Evolutionary conservation across 2,797 vertebrate species (phyloP), one percentile per base, ranked within the genome.

Genomic region (Microchirus variegatus): DNA sequence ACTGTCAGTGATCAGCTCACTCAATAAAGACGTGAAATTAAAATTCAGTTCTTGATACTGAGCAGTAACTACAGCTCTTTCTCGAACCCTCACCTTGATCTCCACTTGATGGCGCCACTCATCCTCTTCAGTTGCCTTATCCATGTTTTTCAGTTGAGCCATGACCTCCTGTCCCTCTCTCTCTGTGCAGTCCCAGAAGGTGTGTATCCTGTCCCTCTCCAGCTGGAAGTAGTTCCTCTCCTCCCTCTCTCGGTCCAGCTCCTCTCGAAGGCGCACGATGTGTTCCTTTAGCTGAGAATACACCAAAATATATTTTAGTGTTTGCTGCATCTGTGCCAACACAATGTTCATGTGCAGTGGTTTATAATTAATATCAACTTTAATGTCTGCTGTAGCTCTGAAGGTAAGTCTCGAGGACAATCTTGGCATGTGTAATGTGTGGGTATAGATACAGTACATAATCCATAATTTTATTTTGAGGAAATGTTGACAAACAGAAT

Each of bases 141-240:
- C 94, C 63, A 91, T 87, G 79, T 90, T 94, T 46, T 94, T 90
- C 38, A 93, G 84, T 50, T 97, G 93, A 0, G 94, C 93, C 44
- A 88, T 93, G 74, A 83, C 93, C 80, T 96, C 94, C 46, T 95
- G 92, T 54, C 96, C 87, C 70, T 96, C 89, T 73, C 74, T 78
- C 1, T 93, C 81, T 0, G 94, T 94, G 78, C 95, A 89, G 45
- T 95, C 92, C 93, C 93, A 93, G 81, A 94, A 95, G 5, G 74
- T 89, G 69, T 93, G 90, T 55, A 96, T 93, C 77, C 92, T 94
- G 82, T 95, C 94, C 0, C 94, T 86, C 74, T 98, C 95, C 80
- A 96, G 86, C 88, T 98, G 96, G 75, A 97, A 97, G 38, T 94
- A 96, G 86, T 94, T 98, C 10, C 95, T 93, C 60, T 98, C 96